Conservation (phyloP, 2,888 invertebrate genomes). For the Lasioglossum malachurum region DNA sequence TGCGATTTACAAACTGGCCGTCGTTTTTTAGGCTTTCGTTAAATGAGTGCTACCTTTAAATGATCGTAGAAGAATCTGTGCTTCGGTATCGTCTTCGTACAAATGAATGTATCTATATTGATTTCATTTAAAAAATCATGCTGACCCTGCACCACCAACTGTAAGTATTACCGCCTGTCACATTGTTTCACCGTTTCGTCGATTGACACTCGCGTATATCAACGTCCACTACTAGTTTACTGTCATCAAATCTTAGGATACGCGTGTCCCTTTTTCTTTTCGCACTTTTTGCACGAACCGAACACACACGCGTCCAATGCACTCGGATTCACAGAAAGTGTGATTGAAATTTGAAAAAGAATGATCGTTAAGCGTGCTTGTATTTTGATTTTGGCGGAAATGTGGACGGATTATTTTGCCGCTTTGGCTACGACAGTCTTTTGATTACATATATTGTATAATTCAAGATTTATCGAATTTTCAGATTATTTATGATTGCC, state of each 20-base stretch:
- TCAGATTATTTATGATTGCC: background rate
- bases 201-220: constrained; percentile 33
- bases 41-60: constrained; percentile 53
- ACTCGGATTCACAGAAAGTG: constrained; percentile 19
- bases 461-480: background rate
- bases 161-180: constrained; percentile 62
- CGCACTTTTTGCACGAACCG: background rate
- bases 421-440: background rate
- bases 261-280: background rate
- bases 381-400: constrained; percentile 9
- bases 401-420: background rate
- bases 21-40: constrained; percentile 30
- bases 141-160: constrained; percentile 70
- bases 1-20: constrained; percentile 11
- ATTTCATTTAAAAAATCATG: constrained; percentile 60
- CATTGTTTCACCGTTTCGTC: constrained; percentile 3
- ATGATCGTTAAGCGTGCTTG: background rate
- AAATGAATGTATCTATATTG: constrained; percentile 67
- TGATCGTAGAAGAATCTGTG: constrained; percentile 50
- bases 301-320: constrained; percentile 20
- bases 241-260: constrained; percentile 21
- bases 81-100: constrained; percentile 52
- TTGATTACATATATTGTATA: background rate
- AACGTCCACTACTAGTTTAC: background rate
- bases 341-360: background rate